phyloP scores from a whole-genome alignment of 1,140 invertebrate genomes.

The Polypedilum pembai region DNA sequence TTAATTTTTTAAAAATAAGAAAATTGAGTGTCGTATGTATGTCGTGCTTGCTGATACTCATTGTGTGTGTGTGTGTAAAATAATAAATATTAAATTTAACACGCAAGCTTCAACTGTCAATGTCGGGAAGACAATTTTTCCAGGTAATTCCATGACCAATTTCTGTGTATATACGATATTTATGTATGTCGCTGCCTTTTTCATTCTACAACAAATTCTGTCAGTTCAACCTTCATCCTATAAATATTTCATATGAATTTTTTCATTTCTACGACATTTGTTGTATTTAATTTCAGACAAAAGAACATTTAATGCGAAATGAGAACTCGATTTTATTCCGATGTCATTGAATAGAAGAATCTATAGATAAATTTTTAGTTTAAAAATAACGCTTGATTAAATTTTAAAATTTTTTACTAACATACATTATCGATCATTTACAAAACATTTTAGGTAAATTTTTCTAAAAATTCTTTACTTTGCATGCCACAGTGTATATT shows the following conservation, averaged over 20 bases:
- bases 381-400: too few species aligned
- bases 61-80: background rate
- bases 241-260: constrained; percentile 1
- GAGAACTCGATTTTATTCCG: too few species aligned
- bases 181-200: background rate
- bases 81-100: constrained; percentile 26
- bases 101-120: constrained; percentile 26
- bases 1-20: too few species aligned
- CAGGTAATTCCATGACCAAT: constrained; percentile 18
- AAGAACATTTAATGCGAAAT: too few species aligned
- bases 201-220: background rate
- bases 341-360: too few species aligned
- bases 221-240: background rate
- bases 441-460: too few species aligned
- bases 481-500: background rate
- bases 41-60: background rate
- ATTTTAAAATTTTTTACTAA: too few species aligned
- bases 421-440: too few species aligned
- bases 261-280: constrained; percentile 13
- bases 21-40: background rate
- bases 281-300: background rate
- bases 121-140: constrained; percentile 16
- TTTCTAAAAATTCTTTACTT: background rate
- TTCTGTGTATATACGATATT: background rate
- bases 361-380: too few species aligned